Evolutionary conservation across 2,113 vertebrate genomes (phyloP).

Genomic region (Sylvilagus bachmani): DNA sequence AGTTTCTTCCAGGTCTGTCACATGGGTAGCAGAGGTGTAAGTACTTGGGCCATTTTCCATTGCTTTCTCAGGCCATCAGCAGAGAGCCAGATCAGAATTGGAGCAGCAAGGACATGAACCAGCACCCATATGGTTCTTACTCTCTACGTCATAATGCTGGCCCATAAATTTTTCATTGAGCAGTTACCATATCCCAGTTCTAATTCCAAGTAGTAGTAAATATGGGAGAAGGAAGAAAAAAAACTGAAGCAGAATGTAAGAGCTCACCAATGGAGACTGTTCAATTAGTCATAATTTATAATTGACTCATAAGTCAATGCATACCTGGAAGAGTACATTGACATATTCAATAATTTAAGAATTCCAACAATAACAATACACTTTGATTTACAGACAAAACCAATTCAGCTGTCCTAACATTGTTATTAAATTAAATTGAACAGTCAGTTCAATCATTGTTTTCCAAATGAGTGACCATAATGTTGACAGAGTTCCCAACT

Average conservation of each 20-base stretch:
- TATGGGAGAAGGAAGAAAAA: background rate
- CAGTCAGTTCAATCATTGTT: background rate
- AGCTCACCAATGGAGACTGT: background rate
- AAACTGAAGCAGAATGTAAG: background rate
- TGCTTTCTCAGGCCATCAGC: too few species aligned
- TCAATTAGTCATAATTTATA: background rate
- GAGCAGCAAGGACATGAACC: too few species aligned
- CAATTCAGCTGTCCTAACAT: background rate
- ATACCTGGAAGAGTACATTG: background rate
- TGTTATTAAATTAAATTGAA: slow-evolving; percentile 49
- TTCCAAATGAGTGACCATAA: background rate
- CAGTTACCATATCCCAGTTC: background rate
- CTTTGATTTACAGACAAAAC: slow-evolving; percentile 42
- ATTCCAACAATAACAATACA: background rate
- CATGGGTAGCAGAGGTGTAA: too few species aligned
- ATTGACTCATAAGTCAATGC: background rate
- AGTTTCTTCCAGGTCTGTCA: too few species aligned
- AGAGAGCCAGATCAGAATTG: too few species aligned
- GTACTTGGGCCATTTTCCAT: too few species aligned
- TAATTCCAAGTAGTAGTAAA: background rate
- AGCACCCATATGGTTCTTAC: too few species aligned
- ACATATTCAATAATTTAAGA: background rate
- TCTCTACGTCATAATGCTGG: too few species aligned
- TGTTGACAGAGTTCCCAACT: background rate
- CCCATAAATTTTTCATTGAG: background rate